These are phyloP conservation scores for Ictidomys tridecemlineatus DNA, from an alignment of 2,113 vertebrate genomes.

Conservation along the genomic window DNA sequence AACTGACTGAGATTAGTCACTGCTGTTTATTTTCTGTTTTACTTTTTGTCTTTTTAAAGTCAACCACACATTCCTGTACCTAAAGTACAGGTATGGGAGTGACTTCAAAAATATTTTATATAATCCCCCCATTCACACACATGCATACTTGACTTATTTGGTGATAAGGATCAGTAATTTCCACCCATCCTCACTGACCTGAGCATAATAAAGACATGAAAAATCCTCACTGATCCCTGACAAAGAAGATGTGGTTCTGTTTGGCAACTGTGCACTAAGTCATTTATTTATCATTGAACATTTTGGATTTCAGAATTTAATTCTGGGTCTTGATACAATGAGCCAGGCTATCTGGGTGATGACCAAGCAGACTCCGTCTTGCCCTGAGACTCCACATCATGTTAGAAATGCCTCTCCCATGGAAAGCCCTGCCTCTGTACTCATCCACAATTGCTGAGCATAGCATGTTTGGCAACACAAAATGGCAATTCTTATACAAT, in stretches of 20 bases:
- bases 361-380: too few relatives aligned
- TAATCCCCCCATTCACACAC: too few relatives aligned
- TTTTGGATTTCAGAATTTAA: background rate
- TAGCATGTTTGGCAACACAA: too few relatives aligned
- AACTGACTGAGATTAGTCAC: background rate
- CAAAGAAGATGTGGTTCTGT: background rate
- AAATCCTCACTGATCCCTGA: background rate
- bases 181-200: background rate
- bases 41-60: background rate
- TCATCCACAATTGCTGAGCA: too few relatives aligned
- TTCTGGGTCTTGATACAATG: background rate
- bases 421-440: too few relatives aligned
- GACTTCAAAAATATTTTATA: background rate
- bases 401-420: too few relatives aligned
- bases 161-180: background rate
- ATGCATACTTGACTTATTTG: background rate
- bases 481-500: too few relatives aligned
- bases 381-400: too few relatives aligned
- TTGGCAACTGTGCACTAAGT: background rate
- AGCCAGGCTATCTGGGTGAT: too few relatives aligned
- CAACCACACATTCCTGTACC: background rate
- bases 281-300: background rate
- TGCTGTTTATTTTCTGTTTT: background rate
- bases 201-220: background rate
- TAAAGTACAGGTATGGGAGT: background rate